Evolutionary conservation across 2,113 vertebrate species (phyloP).

Genomic region (Lota lota): DNA sequence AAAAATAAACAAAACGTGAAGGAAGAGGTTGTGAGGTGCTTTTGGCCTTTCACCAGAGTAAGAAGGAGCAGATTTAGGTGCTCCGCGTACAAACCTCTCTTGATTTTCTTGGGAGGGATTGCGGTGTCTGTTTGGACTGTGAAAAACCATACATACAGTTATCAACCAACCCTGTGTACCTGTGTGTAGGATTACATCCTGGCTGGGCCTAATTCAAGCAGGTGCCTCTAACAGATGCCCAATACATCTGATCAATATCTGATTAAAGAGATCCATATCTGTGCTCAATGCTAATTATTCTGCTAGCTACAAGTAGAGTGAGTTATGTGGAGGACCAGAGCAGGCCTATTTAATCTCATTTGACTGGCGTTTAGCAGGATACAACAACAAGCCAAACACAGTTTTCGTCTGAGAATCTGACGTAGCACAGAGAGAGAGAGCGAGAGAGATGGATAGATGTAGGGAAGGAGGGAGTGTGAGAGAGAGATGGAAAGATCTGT

Average conservation of each 20-base stretch:
- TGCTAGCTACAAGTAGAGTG: slow-evolving; percentile 19
- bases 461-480: neutral
- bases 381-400: slow-evolving; percentile 22
- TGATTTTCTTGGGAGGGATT: slow-evolving; percentile 35
- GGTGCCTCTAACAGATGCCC: slow-evolving; percentile 5
- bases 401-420: slow-evolving; percentile 32
- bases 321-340: slow-evolving; percentile 17
- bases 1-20: neutral
- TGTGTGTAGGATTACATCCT: slow-evolving; percentile 10
- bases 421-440: slow-evolving; percentile 11
- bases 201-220: slow-evolving; percentile 2
- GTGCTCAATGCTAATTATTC: neutral
- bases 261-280: slow-evolving; percentile 16
- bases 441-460: neutral
- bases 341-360: slow-evolving; percentile 33
- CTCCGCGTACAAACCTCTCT: slow-evolving; percentile 67
- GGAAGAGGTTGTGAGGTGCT: slow-evolving; percentile 14
- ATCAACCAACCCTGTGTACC: slow-evolving; percentile 16
- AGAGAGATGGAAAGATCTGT: slow-evolving; percentile 2
- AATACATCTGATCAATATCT: slow-evolving; percentile 11
- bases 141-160: slow-evolving; percentile 49
- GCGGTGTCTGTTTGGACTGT: slow-evolving; percentile 38
- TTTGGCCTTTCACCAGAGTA: neutral
- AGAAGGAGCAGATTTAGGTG: slow-evolving; percentile 19
- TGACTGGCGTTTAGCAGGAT: slow-evolving; percentile 23